Evolutionary conservation across 64 coral and sea anemone genomes (phyloP), one percentile per base, ranked within the genome.

Genomic region (Montipora efflorescens): DNA sequence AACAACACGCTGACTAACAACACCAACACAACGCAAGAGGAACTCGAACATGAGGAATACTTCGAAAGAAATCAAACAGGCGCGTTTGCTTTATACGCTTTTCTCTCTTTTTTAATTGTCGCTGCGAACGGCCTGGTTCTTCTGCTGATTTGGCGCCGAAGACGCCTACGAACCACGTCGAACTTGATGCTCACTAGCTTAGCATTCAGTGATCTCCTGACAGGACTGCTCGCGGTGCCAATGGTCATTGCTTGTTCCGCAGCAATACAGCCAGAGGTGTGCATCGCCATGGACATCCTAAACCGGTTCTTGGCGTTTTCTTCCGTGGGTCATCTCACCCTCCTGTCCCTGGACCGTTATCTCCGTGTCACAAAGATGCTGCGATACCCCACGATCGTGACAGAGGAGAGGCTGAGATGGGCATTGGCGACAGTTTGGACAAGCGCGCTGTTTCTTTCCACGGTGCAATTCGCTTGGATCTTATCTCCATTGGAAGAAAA

Each of bases 221-320:
- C 92, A 5, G 92, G 92, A 20, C 22, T 93, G 3, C 19, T 88
- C 3, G 92, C 84, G 67, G 77, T 93, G 7, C 92, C 92, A 1
- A 80, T 78, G 74, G 59, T 78, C 0, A 93, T 88, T 22, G 92
- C 84, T 0, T 93, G 92, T 70, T 88, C 85, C 2, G 62, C 67
- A 25, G 58, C 25, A 10, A 3, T 72, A 1, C 1, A 48, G 12
- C 0, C 0, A 1, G 61, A 87, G 18, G 59, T 82, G 4, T 93
- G 92, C 23, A 46, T 93, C 22, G 15, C 92, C 76, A 93, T 93
- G 92, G 92, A 93, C 5, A 80, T 93, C 23, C 88, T 10, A n/a
- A 75, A 88, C 19, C 74, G 92, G 1, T 93, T 93, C 55, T 75
- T 93, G 48, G 92, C 83, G 5, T 93, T 93, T 20, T 93, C 92